Conservation (phyloP, 2,888 invertebrate species). For the Pheosia gnoma region DNA sequence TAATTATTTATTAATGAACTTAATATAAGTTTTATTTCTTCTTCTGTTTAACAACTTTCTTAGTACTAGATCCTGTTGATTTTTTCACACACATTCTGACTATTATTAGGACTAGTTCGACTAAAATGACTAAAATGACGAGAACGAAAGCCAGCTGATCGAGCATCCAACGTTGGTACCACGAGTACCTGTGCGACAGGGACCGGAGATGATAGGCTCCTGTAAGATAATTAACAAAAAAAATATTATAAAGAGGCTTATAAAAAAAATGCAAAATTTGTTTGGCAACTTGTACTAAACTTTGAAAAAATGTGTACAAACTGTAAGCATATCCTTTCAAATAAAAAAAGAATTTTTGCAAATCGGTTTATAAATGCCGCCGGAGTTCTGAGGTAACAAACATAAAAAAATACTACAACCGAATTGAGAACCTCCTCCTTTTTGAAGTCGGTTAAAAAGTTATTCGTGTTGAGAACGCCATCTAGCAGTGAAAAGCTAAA, state of each 20-base stretch:
- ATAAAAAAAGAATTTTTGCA: too few relatives aligned
- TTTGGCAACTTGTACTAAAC: too few relatives aligned
- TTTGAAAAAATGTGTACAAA: too few relatives aligned
- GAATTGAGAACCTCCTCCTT: too few relatives aligned
- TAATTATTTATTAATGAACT: neutral
- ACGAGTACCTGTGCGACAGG: conserved; percentile 47
- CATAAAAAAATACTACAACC: too few relatives aligned
- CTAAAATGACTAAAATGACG: conserved; percentile 22
- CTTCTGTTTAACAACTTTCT: conserved; percentile 10
- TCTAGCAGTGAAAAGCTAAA: neutral
- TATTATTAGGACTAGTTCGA: conserved; percentile 23
- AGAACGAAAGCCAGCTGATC: conserved; percentile 47
- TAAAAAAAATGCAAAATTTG: too few relatives aligned
- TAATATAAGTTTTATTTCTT: neutral
- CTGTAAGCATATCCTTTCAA: too few relatives aligned
- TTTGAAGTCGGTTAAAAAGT: too few relatives aligned
- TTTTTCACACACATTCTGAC: conserved; percentile 4
- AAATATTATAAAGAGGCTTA: too few relatives aligned
- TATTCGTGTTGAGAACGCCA: neutral
- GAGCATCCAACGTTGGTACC: conserved; percentile 59
- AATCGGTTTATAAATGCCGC: too few relatives aligned
- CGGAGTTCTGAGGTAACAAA: too few relatives aligned
- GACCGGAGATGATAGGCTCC: conserved; percentile 60
- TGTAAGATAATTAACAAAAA: conserved; percentile 22
- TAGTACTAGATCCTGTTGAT: neutral